Conservation (phyloP, 2,113 vertebrate species). For the Chauna torquata region DNA sequence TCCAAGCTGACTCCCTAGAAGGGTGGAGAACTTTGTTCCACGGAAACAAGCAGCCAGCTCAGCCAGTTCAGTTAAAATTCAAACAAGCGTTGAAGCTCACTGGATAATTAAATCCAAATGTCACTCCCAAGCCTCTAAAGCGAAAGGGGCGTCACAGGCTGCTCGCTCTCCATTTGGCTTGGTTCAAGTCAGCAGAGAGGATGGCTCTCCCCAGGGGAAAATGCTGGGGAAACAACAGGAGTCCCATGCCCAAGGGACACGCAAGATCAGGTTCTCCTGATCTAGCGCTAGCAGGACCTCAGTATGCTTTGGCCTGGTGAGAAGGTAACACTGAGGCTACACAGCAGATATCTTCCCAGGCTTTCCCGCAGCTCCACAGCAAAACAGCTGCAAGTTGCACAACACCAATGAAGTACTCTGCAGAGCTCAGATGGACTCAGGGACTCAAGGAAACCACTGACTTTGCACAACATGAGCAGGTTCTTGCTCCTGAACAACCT, state of each 20-base stretch:
- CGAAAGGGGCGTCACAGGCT: background rate
- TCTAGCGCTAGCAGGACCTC: background rate
- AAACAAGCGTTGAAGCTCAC: background rate
- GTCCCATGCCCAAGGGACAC: background rate
- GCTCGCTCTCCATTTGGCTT: background rate
- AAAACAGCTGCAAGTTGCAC: conserved; percentile 3
- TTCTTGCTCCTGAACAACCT: background rate
- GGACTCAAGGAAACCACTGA: background rate
- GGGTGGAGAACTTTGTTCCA: conserved; percentile 56
- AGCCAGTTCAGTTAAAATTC: conserved; percentile 33
- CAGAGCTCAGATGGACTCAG: background rate
- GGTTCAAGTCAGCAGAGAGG: background rate
- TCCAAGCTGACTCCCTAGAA: conserved; percentile 43
- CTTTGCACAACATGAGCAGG: background rate
- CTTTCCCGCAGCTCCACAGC: background rate
- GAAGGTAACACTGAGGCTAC: background rate
- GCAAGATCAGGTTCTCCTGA: background rate
- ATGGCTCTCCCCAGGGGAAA: background rate
- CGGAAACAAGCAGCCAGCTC: conserved; percentile 47
- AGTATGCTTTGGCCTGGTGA: background rate
- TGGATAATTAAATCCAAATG: conserved; percentile 60
- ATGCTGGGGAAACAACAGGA: background rate
- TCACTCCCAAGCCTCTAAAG: background rate
- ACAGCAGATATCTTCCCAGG: background rate
- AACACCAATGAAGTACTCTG: background rate